Base-by-base conservation (phyloP, 2,113 vertebrate genomes). In the Gallinago media region DNA sequence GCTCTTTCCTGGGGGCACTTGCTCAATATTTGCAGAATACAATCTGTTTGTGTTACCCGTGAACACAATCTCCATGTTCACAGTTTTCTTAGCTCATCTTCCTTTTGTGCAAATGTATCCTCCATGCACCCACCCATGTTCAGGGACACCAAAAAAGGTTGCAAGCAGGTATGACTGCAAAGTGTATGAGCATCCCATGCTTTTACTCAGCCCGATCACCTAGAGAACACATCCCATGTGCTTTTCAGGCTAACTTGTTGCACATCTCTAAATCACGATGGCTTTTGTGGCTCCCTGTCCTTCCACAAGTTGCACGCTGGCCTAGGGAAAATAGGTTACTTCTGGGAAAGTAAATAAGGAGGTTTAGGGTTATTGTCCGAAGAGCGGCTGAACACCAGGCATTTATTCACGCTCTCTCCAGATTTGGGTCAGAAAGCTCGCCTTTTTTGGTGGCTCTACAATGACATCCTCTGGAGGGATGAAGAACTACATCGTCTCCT, bases 381-480 rank as follows among this genome's bases (percentile, higher is more conserved):
- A 49, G 15, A 36, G 49, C 5, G 1, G 42, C 67, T n/a, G 47
- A 75, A 47, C 59, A 2, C 3, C 3, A 34, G 15, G 23, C 32
- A 6, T 62, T 32, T 3, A 47, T 47, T 80, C 34, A 6, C 31
- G 5, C 20, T 18, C 36, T 31, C 31, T 61, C 50, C 56, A 15
- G 74, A 93, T 88, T 88, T 83, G 85, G 82, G 85, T 75, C 71
- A 81, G 68, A 54, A 38, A 67, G 47, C 63, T 71, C 13, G 77
- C 47, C 56, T 66, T 10, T 79, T 96, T 96, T 11, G 62, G 85
- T 81, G 90, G 95, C 96, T 98, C 92, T 85, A 67, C 26, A 54
- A 4, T 97, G 98, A 97, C 98, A 97, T 97, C 94, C 94, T 88
- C 96, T 95, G 98, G 77, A 92, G 80, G 62, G 54, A 94, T 46